Evolutionary conservation across 2,113 vertebrate genomes (phyloP).

Genomic region (Grantiella picta): DNA sequence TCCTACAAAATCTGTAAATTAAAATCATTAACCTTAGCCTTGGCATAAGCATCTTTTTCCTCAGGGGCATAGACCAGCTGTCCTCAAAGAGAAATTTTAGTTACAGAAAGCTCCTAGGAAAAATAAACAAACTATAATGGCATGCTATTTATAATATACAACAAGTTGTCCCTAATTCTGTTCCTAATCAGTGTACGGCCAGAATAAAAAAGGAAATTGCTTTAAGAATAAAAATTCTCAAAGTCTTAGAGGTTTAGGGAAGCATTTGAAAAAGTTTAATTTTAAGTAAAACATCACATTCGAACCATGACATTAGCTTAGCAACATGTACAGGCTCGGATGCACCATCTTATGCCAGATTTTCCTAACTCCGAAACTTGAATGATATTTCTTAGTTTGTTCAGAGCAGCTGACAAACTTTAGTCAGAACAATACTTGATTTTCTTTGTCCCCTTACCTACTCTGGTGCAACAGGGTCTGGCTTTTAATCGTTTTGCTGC

Average conservation of each 20-base stretch:
- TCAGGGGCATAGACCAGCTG: not conserved
- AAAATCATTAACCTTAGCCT: constrained; percentile 22
- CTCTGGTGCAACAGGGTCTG: not conserved
- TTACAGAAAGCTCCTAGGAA: not conserved
- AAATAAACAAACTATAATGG: not conserved
- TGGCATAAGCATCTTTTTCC: constrained; percentile 11
- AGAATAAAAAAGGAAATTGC: not conserved
- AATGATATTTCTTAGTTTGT: not conserved
- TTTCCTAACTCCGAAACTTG: not conserved
- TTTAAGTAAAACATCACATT: not conserved
- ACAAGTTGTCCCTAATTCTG: not conserved
- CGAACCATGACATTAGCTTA: not conserved
- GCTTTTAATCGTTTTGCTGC: not conserved
- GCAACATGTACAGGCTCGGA: not conserved
- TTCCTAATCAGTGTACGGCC: not conserved
- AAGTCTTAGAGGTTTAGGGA: not conserved
- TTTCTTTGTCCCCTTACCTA: not conserved
- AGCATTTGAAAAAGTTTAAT: not conserved
- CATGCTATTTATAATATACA: not conserved
- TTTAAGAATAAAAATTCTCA: not conserved
- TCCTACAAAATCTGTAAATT: constrained; percentile 10
- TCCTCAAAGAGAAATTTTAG: not conserved
- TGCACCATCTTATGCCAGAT: not conserved
- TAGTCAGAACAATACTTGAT: not conserved
- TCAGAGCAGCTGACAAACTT: not conserved